Conservation (phyloP, 2,797 vertebrate species). For the Danionella dracula region DNA sequence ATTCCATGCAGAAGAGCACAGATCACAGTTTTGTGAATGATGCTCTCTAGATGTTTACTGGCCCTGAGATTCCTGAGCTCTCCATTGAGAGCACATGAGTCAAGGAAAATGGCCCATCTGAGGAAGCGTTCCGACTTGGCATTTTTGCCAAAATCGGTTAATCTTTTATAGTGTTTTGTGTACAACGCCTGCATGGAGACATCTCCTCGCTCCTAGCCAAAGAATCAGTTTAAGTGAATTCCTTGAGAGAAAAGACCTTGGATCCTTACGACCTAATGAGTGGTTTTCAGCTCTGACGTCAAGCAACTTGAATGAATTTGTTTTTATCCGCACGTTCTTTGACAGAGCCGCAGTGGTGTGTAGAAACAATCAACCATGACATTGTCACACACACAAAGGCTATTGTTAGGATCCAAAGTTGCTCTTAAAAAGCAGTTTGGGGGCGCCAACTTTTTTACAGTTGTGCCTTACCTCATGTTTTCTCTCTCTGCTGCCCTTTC, state of each 20-base stretch:
- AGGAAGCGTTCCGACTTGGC: background rate
- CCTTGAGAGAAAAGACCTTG: background rate
- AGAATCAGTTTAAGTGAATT: background rate
- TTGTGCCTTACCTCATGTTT: constrained; percentile 45
- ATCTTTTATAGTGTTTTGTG: background rate
- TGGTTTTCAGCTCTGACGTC: constrained; percentile 56
- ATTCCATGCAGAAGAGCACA: constrained; percentile 42
- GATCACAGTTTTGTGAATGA: constrained; percentile 47
- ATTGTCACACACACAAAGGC: constrained; percentile 49
- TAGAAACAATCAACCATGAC: constrained; percentile 54
- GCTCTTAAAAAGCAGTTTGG: constrained; percentile 45
- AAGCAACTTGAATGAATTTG: constrained; percentile 48
- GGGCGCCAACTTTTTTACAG: constrained; percentile 38
- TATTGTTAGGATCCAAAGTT: constrained; percentile 34
- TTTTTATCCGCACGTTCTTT: constrained; percentile 57
- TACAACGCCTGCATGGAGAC: background rate
- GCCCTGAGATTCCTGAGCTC: background rate
- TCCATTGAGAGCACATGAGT: constrained; percentile 6
- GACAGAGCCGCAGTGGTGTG: constrained; percentile 54
- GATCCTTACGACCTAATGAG: background rate
- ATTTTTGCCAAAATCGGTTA: background rate
- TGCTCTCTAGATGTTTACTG: constrained; percentile 27
- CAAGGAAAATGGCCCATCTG: background rate
- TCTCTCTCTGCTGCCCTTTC: constrained; percentile 38
- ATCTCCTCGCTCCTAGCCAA: background rate